Evolutionary conservation across 2,113 vertebrate genomes (phyloP).

Genomic region (Physeter macrocephalus): DNA sequence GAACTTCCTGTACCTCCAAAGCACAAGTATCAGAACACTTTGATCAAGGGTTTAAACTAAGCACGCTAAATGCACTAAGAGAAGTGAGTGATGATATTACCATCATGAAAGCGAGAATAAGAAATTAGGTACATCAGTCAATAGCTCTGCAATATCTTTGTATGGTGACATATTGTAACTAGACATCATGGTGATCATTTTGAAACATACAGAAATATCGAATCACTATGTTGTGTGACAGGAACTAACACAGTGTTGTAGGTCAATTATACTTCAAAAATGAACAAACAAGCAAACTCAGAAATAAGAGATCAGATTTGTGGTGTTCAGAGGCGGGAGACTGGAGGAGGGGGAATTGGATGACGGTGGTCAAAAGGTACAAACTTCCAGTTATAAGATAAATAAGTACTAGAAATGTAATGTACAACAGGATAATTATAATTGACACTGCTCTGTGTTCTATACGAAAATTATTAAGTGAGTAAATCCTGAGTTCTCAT

Average conservation of each 20-base stretch:
- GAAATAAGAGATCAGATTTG: too few species aligned
- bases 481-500: background rate
- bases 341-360: too few species aligned
- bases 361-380: too few species aligned
- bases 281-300: too few species aligned
- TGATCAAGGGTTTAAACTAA: background rate
- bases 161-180: too few species aligned
- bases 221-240: too few species aligned
- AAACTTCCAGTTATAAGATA: background rate
- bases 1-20: background rate
- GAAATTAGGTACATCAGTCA: background rate
- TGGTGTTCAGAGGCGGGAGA: too few species aligned
- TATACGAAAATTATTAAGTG: background rate
- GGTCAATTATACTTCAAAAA: too few species aligned
- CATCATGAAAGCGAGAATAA: background rate
- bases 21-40: background rate
- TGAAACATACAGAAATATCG: too few species aligned
- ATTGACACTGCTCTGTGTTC: background rate
- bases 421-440: background rate
- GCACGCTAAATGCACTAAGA: background rate
- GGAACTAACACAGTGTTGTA: too few species aligned
- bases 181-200: too few species aligned
- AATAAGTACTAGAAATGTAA: background rate
- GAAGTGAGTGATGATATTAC: background rate
- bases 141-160: too few species aligned